Evolutionary conservation across 2,113 vertebrate genomes (phyloP).

Genomic region (Seriola aureovittata): DNA sequence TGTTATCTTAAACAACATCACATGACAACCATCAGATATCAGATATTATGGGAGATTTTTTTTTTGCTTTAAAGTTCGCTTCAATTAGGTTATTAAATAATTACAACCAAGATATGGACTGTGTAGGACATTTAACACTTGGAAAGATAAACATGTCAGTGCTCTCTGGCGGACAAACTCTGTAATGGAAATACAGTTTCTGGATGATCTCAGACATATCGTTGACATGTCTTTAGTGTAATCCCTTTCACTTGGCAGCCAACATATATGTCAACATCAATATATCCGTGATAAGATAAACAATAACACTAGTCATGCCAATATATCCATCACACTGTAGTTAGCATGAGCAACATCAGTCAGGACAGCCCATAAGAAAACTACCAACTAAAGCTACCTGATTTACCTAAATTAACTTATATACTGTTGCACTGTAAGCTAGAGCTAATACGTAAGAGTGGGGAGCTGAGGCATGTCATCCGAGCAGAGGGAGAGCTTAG

Average conservation of each 20-base stretch:
- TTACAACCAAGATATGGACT: background rate
- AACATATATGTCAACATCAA: background rate
- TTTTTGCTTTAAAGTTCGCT: background rate
- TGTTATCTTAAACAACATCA: background rate
- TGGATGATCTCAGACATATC: too few species aligned
- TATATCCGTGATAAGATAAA: background rate
- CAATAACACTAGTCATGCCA: background rate
- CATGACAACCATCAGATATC: background rate
- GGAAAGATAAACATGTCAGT: background rate
- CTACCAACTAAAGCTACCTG: background rate
- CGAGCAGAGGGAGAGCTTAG: conserved; percentile 29
- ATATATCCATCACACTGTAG: background rate
- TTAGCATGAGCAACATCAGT: background rate
- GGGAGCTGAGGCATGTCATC: conserved; percentile 40
- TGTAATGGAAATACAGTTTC: background rate
- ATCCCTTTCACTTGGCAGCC: background rate
- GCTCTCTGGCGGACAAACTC: background rate
- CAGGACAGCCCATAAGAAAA: background rate
- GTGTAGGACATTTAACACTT: background rate
- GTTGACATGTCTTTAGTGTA: background rate
- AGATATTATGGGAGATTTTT: background rate
- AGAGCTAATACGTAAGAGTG: conserved; percentile 35
- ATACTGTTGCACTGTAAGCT: background rate
- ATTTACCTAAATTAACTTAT: conserved; percentile 5
- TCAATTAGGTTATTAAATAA: background rate